phyloP scores from a whole-genome alignment of 2,113 vertebrate genomes.

The Halcyon senegalensis region DNA sequence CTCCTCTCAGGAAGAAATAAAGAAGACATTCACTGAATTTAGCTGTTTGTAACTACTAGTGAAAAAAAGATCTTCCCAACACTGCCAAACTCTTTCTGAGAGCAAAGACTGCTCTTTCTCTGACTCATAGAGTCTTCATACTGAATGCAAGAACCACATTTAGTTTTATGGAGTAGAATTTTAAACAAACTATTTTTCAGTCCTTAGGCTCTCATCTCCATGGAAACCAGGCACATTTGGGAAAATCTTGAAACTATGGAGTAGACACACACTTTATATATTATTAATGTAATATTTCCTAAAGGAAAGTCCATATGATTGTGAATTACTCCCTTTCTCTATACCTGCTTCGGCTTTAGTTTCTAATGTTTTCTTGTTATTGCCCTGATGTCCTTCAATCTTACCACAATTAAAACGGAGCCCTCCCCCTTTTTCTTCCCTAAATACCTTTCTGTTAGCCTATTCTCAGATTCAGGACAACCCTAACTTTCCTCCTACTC shows the following conservation, averaged over 20 bases:
- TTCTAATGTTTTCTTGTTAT: not conserved
- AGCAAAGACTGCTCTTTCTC: not conserved
- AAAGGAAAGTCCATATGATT: not conserved
- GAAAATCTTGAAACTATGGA: conserved; percentile 16
- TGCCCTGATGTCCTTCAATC: not conserved
- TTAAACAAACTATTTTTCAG: conserved; percentile 17
- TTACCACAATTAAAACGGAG: not conserved
- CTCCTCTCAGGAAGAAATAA: not conserved
- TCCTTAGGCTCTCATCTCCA: conserved; percentile 25
- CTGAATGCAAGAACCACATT: not conserved
- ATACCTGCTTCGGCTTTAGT: not conserved
- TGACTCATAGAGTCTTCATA: not conserved
- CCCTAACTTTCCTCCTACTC: not conserved
- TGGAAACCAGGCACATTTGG: conserved; percentile 19
- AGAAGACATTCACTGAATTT: not conserved
- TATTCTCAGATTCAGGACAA: not conserved
- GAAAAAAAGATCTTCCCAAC: not conserved
- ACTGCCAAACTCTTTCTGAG: not conserved
- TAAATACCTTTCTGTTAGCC: not conserved
- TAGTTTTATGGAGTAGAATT: not conserved
- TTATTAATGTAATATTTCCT: conserved; percentile 38
- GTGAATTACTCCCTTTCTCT: not conserved
- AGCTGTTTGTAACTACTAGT: not conserved
- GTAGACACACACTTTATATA: not conserved
- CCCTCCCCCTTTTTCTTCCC: not conserved